A percentile compares a stretch with the other conserved stretches of the same genome.
Conservation (phyloP, 2,113 vertebrate genomes). For the Aphyosemion australe region DNA sequence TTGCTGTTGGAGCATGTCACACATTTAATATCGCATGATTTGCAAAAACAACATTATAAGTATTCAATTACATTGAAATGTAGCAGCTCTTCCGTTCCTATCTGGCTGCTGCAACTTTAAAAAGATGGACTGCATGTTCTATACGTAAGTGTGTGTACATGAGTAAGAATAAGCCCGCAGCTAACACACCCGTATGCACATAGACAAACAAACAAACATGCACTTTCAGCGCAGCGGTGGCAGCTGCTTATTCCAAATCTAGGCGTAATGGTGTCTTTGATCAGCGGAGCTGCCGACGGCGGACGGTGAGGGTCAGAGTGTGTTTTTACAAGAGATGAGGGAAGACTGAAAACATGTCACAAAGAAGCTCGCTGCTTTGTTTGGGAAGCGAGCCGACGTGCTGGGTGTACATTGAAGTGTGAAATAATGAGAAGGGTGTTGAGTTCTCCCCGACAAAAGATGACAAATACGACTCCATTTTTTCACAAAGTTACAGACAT, state of each 20-base stretch:
- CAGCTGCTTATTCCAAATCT: conserved; percentile 72
- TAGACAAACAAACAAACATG: conserved; percentile 38
- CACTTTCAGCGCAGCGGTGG: conserved; percentile 50
- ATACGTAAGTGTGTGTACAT: no score
- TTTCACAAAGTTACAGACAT: conserved; percentile 1
- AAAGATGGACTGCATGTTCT: no score
- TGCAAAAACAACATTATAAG: neutral
- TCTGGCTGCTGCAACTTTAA: no score
- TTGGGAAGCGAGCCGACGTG: conserved; percentile 38
- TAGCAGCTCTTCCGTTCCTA: no score
- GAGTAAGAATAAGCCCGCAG: neutral
- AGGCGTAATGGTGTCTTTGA: conserved; percentile 69
- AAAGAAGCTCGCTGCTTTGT: conserved; percentile 62
- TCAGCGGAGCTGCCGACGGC: conserved; percentile 60
- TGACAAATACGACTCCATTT: conserved; percentile 16
- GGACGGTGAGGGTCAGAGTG: conserved; percentile 44
- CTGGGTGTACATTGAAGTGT: conserved; percentile 57
- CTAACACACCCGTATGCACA: conserved; percentile 6
- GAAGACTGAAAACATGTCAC: conserved; percentile 56
- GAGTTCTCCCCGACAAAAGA: conserved; percentile 25
- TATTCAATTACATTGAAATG: neutral
- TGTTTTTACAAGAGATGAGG: conserved; percentile 59
- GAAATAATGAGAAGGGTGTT: conserved; percentile 47
- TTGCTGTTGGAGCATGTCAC: conserved; percentile 17
- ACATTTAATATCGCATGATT: conserved; percentile 4